Evolutionary conservation across 2,113 vertebrate species (phyloP).

Genomic region (Axis porcinus): DNA sequence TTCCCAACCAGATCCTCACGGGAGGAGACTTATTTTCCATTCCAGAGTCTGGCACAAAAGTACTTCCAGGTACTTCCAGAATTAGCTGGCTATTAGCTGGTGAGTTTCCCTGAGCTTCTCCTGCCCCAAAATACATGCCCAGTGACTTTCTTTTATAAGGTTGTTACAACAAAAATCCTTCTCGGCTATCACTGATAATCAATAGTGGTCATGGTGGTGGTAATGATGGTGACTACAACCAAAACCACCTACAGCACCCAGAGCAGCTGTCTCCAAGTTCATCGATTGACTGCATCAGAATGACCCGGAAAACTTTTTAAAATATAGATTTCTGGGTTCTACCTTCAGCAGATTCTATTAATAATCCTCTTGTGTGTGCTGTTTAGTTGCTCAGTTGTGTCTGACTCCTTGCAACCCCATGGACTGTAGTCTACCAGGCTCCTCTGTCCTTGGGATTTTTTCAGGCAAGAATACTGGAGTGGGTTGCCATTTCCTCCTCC

Average conservation of each 20-base stretch:
- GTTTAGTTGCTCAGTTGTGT: neutral
- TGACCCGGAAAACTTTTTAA: neutral
- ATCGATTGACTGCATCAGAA: neutral
- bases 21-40: neutral
- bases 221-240: no score
- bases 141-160: neutral
- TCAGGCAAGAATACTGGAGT: neutral
- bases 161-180: neutral
- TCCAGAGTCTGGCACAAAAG: neutral
- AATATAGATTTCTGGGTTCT: neutral
- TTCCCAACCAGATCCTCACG: neutral
- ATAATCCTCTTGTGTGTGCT: neutral
- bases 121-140: neutral
- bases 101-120: neutral
- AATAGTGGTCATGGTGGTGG: neutral
- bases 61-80: neutral
- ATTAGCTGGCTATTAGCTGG: neutral
- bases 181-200: neutral
- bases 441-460: neutral
- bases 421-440: neutral
- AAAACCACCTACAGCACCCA: neutral
- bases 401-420: neutral
- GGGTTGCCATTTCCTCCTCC: neutral
- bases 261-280: neutral
- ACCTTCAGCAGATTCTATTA: neutral